Conservation (phyloP, 2,797 vertebrate genomes). For the Syngnathus acus region DNA sequence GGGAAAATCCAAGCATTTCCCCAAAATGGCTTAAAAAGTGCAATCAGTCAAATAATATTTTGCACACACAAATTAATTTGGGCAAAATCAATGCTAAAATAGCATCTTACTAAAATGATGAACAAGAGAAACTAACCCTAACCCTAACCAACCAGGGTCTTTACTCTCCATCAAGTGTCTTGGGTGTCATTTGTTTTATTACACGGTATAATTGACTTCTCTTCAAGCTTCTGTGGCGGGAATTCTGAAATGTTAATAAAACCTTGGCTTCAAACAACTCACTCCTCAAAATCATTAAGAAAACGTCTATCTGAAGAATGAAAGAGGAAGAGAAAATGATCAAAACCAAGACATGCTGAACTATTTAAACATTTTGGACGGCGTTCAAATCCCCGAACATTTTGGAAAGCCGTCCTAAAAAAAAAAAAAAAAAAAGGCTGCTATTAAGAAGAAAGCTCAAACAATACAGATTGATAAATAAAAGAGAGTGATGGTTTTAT, state of each 20-base stretch:
- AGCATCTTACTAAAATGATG: background rate
- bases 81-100: background rate
- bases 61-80: background rate
- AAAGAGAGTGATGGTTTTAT: conserved; percentile 13
- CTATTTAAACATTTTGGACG: background rate
- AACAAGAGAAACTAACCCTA: background rate
- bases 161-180: too few species aligned
- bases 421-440: too few species aligned
- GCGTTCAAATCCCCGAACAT: background rate
- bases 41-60: background rate
- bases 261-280: background rate
- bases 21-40: background rate
- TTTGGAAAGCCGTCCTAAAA: background rate
- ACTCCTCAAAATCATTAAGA: background rate
- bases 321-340: background rate
- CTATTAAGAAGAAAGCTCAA: conserved; percentile 3
- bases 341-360: background rate
- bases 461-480: conserved; percentile 9
- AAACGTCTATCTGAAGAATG: background rate
- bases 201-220: background rate
- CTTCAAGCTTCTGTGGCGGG: background rate
- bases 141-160: too few species aligned
- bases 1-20: background rate
- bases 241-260: background rate
- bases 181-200: background rate